These are phyloP conservation scores for Drosophila arawakana DNA, from an alignment of 1,140 invertebrate species.

Conservation along the genomic window DNA sequence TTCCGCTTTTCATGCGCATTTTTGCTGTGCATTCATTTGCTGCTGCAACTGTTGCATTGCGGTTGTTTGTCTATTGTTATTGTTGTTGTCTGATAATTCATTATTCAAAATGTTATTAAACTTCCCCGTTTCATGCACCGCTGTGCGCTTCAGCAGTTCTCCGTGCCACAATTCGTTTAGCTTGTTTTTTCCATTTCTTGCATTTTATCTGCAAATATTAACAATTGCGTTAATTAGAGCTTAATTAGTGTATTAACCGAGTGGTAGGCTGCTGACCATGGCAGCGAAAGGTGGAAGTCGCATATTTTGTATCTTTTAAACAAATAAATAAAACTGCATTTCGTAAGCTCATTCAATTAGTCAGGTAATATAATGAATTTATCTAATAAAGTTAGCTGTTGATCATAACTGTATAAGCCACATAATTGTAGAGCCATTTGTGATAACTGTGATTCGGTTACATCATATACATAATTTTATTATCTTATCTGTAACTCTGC, in stretches of 20 bases:
- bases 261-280: slow-evolving; percentile 51
- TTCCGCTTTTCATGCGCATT: slow-evolving; percentile 74
- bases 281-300: slow-evolving; percentile 77
- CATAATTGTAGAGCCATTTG: background rate
- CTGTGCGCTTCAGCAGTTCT: slow-evolving; percentile 53
- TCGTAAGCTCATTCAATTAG: slow-evolving; percentile 29
- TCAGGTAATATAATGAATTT: slow-evolving; percentile 24
- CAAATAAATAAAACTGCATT: slow-evolving; percentile 28
- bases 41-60: slow-evolving; percentile 41
- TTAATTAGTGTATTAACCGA: slow-evolving; percentile 66
- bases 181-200: slow-evolving; percentile 24
- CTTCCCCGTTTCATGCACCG: slow-evolving; percentile 65
- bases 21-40: slow-evolving; percentile 50
- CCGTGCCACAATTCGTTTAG: slow-evolving; percentile 43
- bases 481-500: background rate
- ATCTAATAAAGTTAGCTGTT: background rate
- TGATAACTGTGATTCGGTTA: background rate
- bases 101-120: slow-evolving; percentile 82
- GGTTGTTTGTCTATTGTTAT: slow-evolving; percentile 29
- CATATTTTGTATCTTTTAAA: slow-evolving; percentile 30
- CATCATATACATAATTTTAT: background rate
- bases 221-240: slow-evolving; percentile 72
- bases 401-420: slow-evolving; percentile 1
- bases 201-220: slow-evolving; percentile 46
- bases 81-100: slow-evolving; percentile 44